Percentiles rank a stretch among this genome's conserved stretches.
phyloP scores from a whole-genome alignment of 2,888 invertebrate species.

The Pristionchus fissidentatus region DNA sequence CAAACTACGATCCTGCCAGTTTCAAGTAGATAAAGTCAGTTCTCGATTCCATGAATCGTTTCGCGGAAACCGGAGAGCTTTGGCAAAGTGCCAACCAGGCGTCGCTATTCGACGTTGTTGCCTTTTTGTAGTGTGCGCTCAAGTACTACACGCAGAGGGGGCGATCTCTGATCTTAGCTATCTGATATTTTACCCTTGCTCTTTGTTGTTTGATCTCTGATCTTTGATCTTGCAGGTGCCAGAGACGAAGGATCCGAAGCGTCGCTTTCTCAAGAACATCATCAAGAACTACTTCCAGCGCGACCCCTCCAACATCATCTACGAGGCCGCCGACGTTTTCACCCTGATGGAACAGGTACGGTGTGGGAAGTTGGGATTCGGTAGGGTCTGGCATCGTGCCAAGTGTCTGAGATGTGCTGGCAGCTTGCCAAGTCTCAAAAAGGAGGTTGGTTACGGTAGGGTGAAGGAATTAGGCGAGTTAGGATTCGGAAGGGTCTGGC shows the following conservation, averaged over 20 bases:
- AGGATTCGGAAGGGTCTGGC: background rate
- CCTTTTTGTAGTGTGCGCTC: background rate
- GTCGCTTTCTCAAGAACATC: conserved; percentile 6
- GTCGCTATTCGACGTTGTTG: background rate
- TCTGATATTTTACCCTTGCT: background rate
- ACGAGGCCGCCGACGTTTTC: background rate
- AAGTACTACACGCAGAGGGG: too few species aligned
- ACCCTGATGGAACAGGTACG: background rate
- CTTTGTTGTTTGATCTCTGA: background rate
- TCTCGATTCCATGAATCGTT: background rate
- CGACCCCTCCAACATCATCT: background rate
- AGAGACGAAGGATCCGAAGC: background rate
- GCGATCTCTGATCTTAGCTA: too few species aligned
- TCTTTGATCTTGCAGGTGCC: background rate
- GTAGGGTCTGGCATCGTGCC: too few species aligned
- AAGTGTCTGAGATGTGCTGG: background rate
- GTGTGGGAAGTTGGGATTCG: too few species aligned
- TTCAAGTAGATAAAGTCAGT: background rate
- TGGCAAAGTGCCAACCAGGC: background rate
- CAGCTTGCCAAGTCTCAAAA: background rate
- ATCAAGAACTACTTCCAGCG: conserved; percentile 13
- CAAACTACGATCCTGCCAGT: background rate
- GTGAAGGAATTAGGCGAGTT: background rate
- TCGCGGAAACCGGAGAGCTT: background rate
- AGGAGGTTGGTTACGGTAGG: background rate